These are phyloP conservation scores for cat (Felis catus) DNA, from an alignment of 2,113 vertebrate genomes.

Conservation along the genomic window DNA sequence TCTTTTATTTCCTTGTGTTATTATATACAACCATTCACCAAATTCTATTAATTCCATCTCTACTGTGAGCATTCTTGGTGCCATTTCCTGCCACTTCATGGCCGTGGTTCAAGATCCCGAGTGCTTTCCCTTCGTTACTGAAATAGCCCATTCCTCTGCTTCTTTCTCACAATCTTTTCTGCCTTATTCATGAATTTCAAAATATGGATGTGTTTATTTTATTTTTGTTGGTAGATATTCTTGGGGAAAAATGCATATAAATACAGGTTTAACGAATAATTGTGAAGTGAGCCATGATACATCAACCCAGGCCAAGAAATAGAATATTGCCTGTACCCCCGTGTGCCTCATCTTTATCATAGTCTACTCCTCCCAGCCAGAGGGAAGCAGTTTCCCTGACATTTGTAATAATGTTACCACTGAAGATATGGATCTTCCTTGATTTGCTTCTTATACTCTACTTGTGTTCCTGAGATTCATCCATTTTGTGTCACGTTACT, in stretches of 20 bases:
- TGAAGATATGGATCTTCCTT: slow-evolving; percentile 3
- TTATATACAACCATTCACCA: background rate
- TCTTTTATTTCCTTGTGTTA: background rate
- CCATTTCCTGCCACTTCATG: background rate
- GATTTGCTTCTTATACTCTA: background rate
- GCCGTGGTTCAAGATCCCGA: background rate
- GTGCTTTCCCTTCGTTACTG: background rate
- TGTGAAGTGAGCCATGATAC: background rate
- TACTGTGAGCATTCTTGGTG: no score
- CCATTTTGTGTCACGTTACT: background rate
- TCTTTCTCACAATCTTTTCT: background rate
- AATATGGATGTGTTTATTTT: background rate
- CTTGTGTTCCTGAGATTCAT: slow-evolving; percentile 25
- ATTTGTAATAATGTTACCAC: slow-evolving; percentile 1
- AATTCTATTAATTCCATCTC: background rate
- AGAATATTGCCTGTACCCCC: background rate
- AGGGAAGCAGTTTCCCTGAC: background rate
- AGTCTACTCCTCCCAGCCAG: background rate
- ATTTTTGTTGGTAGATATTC: background rate
- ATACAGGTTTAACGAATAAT: background rate
- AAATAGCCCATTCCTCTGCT: background rate
- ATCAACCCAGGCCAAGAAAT: background rate
- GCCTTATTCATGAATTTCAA: background rate
- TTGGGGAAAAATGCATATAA: background rate
- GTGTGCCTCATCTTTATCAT: background rate